phyloP scores from a whole-genome alignment of 2,888 invertebrate species.

The Nematopogon swammerdamellus region DNA sequence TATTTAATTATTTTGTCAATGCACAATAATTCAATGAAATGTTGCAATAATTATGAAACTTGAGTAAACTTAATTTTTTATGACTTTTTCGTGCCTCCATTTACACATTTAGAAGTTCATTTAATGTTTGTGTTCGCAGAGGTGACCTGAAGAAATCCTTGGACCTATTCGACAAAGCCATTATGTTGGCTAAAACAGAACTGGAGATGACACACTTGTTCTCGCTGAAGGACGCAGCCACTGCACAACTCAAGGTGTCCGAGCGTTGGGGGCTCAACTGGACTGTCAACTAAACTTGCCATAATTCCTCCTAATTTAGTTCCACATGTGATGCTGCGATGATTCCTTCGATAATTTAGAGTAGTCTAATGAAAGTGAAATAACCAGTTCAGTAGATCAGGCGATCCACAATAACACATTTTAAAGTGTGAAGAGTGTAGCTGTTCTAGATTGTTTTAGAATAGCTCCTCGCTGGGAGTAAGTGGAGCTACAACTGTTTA shows the following conservation, averaged over 20 bases:
- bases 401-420: neutral
- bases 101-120: too few species aligned
- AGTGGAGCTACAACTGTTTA: neutral
- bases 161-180: constrained; percentile 84
- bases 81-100: too few species aligned
- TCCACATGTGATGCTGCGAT: neutral
- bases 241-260: constrained; percentile 81
- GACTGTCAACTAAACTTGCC: constrained; percentile 36
- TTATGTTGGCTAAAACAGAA: constrained; percentile 80
- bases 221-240: constrained; percentile 85
- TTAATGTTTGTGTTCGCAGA: constrained; percentile 54
- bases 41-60: too few species aligned
- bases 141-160: constrained; percentile 81
- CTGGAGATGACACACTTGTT: constrained; percentile 89
- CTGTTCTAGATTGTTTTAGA: neutral
- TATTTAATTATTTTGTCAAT: too few species aligned
- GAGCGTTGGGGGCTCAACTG: constrained; percentile 68
- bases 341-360: neutral
- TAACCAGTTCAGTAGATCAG: neutral
- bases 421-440: neutral
- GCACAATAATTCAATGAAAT: too few species aligned
- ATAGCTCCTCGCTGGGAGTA: neutral
- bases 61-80: too few species aligned
- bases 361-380: neutral
- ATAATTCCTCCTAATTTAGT: neutral